A percentile compares a stretch with the other conserved stretches of the same genome.
Conservation (phyloP, 1,140 invertebrate genomes). For the Heliconius congener region DNA sequence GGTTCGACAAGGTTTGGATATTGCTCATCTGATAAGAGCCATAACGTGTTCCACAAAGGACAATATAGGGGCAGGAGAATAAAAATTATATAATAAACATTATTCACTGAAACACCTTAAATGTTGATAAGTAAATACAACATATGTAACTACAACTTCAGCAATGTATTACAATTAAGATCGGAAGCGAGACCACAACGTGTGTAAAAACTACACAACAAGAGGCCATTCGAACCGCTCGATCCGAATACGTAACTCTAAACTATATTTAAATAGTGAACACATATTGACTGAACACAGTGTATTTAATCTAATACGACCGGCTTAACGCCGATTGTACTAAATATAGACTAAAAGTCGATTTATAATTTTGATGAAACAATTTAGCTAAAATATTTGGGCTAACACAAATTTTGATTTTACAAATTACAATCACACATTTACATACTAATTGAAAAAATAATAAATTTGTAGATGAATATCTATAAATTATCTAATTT, state of each 20-base stretch:
- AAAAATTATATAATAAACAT: not conserved
- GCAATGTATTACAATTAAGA: slow-evolving; percentile 26
- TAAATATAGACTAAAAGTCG: slow-evolving; percentile 56
- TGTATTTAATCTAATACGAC: slow-evolving; percentile 52
- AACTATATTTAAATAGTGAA: slow-evolving; percentile 65
- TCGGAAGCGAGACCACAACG: slow-evolving; percentile 37
- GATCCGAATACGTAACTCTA: slow-evolving; percentile 40
- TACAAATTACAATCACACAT: slow-evolving; percentile 48
- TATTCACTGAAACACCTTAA: not conserved
- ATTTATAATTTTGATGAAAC: slow-evolving; percentile 51
- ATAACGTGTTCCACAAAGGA: slow-evolving; percentile 20
- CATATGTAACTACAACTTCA: slow-evolving; percentile 19
- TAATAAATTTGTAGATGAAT: slow-evolving; percentile 61
- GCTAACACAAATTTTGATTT: slow-evolving; percentile 64
- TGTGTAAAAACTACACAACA: slow-evolving; percentile 40
- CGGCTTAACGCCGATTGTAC: slow-evolving; percentile 46
- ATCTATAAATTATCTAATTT: slow-evolving; percentile 54
- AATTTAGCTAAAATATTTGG: slow-evolving; percentile 77
- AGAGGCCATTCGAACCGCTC: slow-evolving; percentile 39
- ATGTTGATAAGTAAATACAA: slow-evolving; percentile 22
- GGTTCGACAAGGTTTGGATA: slow-evolving; percentile 19
- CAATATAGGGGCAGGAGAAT: not conserved
- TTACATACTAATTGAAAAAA: slow-evolving; percentile 53
- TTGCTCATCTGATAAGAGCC: slow-evolving; percentile 24
- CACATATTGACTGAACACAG: slow-evolving; percentile 76